Evolutionary conservation across 1,140 invertebrate species (phyloP).

Genomic region (Adelges cooleyi): DNA sequence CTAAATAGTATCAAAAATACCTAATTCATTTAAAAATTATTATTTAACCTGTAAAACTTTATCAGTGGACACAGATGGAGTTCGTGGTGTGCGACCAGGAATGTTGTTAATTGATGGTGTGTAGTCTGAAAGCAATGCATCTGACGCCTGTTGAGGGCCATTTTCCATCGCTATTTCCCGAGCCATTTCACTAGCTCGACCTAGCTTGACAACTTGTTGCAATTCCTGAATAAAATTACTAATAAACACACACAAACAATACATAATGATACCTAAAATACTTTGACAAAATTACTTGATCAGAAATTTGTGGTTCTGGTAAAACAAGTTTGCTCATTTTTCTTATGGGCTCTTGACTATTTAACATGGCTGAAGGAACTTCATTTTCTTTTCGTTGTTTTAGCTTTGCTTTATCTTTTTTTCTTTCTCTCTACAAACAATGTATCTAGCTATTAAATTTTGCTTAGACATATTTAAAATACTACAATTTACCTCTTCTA

Average conservation of each 20-base stretch:
- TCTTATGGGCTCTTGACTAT: slow-evolving; percentile 76
- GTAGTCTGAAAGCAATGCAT: slow-evolving; percentile 84
- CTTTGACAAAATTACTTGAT: slow-evolving; percentile 43
- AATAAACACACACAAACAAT: not conserved
- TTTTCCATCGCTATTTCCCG: slow-evolving; percentile 73
- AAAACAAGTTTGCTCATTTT: slow-evolving; percentile 94
- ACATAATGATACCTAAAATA: not conserved
- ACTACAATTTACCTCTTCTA: slow-evolving; percentile 59
- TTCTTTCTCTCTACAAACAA: slow-evolving; percentile 50
- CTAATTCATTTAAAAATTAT: slow-evolving; percentile 33
- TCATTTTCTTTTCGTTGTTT: slow-evolving; percentile 95
- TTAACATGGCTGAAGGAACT: slow-evolving; percentile 79
- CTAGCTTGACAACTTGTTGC: slow-evolving; percentile 87
- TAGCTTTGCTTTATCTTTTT: slow-evolving; percentile 83
- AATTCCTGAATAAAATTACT: slow-evolving; percentile 48
- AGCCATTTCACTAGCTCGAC: slow-evolving; percentile 86
- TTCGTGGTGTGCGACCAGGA: slow-evolving; percentile 61
- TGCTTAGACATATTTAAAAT: not conserved
- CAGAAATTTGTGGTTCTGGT: slow-evolving; percentile 93
- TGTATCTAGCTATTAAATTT: slow-evolving; percentile 27
- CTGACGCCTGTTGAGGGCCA: slow-evolving; percentile 62
- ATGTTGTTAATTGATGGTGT: slow-evolving; percentile 59
- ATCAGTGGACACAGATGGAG: slow-evolving; percentile 65
- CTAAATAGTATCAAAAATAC: slow-evolving; percentile 47
- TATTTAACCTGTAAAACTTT: slow-evolving; percentile 47